Evolutionary conservation across 1,140 invertebrate species (phyloP).

Genomic region (Laodelphax striatellus): DNA sequence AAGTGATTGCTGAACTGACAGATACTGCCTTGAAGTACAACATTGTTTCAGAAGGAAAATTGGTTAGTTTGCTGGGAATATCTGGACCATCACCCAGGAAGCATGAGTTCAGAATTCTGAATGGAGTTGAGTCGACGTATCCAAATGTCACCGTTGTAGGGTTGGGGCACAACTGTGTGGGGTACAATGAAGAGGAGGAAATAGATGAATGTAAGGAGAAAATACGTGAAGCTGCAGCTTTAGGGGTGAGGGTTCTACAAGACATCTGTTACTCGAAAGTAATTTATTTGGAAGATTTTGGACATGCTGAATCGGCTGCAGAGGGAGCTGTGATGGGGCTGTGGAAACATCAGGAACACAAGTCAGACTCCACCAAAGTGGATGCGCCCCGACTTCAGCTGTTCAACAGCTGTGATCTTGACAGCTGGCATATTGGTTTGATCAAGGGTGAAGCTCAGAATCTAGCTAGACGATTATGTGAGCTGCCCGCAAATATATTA

Average conservation of each 20-base stretch:
- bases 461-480: conserved; percentile 44
- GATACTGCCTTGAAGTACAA: conserved; percentile 14
- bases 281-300: conserved; percentile 39
- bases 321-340: conserved; percentile 36
- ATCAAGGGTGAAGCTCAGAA: conserved; percentile 48
- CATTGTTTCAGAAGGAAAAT: conserved; percentile 11
- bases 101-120: conserved; percentile 33
- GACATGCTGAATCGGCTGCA: conserved; percentile 38
- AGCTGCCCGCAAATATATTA: conserved; percentile 51
- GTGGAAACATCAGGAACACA: conserved; percentile 40
- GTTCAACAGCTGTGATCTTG: conserved; percentile 30
- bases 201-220: conserved; percentile 37
- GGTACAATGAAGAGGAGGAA: conserved; percentile 34
- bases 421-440: conserved; percentile 42
- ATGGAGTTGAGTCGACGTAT: conserved; percentile 31
- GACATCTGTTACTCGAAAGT: conserved; percentile 28
- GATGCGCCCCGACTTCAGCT: conserved; percentile 22
- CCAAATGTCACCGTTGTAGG: conserved; percentile 34
- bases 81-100: conserved; percentile 32
- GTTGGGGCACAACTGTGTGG: conserved; percentile 34
- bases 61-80: conserved; percentile 21
- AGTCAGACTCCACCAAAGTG: conserved; percentile 29
- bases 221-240: conserved; percentile 35
- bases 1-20: neutral
- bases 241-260: conserved; percentile 30